These are phyloP conservation scores for Urophycis tenuis DNA, from an alignment of 2,797 vertebrate genomes.

Conservation along the genomic window DNA sequence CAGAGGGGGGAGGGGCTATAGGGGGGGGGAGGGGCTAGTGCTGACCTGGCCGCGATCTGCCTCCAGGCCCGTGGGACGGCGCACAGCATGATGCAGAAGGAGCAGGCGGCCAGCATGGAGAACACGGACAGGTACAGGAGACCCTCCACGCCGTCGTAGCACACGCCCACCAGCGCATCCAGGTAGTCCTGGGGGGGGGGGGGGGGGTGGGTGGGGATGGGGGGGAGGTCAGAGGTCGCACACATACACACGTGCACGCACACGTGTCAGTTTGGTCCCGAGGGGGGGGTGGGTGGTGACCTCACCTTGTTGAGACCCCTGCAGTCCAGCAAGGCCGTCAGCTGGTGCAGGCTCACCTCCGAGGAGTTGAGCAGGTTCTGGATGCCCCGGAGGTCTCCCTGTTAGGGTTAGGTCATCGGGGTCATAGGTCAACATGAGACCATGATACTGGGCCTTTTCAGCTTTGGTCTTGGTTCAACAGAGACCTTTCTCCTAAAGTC, in stretches of 20 bases:
- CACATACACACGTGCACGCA: background rate
- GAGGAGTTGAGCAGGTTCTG: constrained; percentile 87
- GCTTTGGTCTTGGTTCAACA: background rate
- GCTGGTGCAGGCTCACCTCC: constrained; percentile 87
- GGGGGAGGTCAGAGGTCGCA: constrained; percentile 1
- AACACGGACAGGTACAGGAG: constrained; percentile 89
- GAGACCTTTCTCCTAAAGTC: too few species aligned
- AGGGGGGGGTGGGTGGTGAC: constrained; percentile 33
- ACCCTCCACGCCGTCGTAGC: constrained; percentile 91
- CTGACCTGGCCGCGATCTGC: constrained; percentile 77
- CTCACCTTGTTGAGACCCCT: constrained; percentile 91
- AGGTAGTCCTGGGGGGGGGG: constrained; percentile 81
- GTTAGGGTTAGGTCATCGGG: constrained; percentile 21
- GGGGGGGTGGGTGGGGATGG: constrained; percentile 4
- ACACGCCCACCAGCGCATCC: constrained; percentile 87
- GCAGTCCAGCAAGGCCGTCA: constrained; percentile 93
- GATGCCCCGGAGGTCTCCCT: constrained; percentile 85
- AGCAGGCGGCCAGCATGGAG: constrained; percentile 80
- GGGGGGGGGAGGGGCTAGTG: too few species aligned
- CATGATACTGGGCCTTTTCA: background rate
- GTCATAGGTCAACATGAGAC: background rate
- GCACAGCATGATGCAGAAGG: constrained; percentile 87
- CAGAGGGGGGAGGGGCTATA: constrained; percentile 22
- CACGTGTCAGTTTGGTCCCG: constrained; percentile 5
- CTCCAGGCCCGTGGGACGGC: constrained; percentile 79